These are phyloP conservation scores for Oreohelix idahoensis DNA, from an alignment of 1,140 invertebrate genomes.

Conservation along the genomic window DNA sequence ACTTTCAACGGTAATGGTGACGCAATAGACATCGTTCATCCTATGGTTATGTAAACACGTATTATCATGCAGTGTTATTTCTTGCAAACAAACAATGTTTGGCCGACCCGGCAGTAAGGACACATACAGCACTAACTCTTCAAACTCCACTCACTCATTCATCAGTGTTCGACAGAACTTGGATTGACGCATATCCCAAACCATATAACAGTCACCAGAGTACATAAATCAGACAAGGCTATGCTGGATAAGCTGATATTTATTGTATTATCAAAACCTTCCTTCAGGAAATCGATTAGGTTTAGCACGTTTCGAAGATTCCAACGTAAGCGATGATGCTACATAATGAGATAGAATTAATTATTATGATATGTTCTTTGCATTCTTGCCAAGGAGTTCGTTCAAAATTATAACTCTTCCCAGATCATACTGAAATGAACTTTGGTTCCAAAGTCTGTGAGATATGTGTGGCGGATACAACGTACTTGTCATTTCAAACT, in stretches of 20 bases:
- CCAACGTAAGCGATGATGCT: background rate
- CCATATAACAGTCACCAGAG: background rate
- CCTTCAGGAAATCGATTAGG: background rate
- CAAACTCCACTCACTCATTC: background rate
- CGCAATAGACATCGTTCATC: slow-evolving; percentile 31
- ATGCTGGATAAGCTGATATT: slow-evolving; percentile 7
- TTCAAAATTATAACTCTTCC: too few relatives aligned
- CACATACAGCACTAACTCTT: background rate
- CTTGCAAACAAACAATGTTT: background rate
- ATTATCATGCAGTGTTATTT: slow-evolving; percentile 1
- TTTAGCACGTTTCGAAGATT: slow-evolving; percentile 25
- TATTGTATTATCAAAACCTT: slow-evolving; percentile 4
- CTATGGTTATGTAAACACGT: slow-evolving; percentile 13
- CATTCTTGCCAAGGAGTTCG: too few relatives aligned
- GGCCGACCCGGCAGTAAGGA: background rate
- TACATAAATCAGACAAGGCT: slow-evolving; percentile 5
- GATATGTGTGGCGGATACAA: too few relatives aligned
- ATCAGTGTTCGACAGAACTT: background rate
- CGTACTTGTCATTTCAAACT: too few relatives aligned
- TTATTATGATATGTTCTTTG: background rate
- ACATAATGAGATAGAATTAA: background rate
- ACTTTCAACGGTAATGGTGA: slow-evolving; percentile 15
- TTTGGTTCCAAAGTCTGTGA: too few relatives aligned
- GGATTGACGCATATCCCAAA: slow-evolving; percentile 1
- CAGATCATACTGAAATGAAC: too few relatives aligned